Percentiles rank a stretch among this genome's conserved stretches.
phyloP scores from a whole-genome alignment of 1,140 invertebrate species.

The Ditylenchus dipsaci region DNA sequence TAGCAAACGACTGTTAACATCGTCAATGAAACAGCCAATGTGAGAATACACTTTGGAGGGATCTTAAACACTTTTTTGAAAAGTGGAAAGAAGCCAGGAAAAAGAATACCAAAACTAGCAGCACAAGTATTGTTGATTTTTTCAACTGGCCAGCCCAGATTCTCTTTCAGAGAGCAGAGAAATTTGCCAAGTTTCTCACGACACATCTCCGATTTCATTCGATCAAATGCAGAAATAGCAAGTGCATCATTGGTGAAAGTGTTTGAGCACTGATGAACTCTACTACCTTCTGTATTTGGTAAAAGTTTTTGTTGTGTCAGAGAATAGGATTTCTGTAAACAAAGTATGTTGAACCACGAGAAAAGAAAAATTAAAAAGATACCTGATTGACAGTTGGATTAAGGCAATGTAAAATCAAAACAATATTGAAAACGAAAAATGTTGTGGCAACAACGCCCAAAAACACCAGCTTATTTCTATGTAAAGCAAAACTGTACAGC shows the following conservation, averaged over 20 bases:
- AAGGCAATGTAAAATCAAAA: neutral
- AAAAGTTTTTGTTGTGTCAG: too few species aligned
- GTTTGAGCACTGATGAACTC: neutral
- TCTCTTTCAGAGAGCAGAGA: conserved; percentile 14
- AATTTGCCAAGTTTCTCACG: conserved; percentile 11
- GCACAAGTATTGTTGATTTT: conserved; percentile 27
- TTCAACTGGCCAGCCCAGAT: conserved; percentile 11
- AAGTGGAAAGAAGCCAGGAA: neutral
- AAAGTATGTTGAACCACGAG: too few species aligned
- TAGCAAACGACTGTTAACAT: conserved; percentile 15
- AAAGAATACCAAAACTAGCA: conserved; percentile 6
- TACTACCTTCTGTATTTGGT: neutral
- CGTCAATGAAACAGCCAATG: conserved; percentile 26
- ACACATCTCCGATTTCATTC: conserved; percentile 40
- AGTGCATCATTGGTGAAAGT: neutral
- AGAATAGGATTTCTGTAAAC: too few species aligned
- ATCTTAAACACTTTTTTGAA: neutral
- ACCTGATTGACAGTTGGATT: too few species aligned
- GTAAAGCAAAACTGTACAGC: neutral
- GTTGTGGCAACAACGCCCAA: neutral
- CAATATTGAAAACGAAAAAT: neutral
- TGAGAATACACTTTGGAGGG: neutral
- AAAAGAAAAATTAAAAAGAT: too few species aligned
- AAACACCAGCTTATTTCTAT: neutral
- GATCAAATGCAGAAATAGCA: conserved; percentile 27